A percentile compares a stretch with the other conserved stretches of the same genome.
Conservation (phyloP, 37 sponge, comb jelly and placozoan species). For the Oscarella lobularis region DNA sequence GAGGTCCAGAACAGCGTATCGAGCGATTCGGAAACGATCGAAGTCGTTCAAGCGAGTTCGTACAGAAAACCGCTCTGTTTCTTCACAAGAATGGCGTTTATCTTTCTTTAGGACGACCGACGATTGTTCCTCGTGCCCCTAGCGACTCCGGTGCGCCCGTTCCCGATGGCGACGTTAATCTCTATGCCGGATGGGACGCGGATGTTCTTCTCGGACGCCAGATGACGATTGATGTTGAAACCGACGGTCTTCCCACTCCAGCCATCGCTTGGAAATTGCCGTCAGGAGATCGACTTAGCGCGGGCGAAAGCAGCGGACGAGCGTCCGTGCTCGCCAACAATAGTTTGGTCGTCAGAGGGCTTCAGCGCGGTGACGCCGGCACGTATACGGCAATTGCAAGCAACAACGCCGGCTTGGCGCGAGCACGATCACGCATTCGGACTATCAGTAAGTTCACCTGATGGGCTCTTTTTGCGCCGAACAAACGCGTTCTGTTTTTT, state of each 20-base stretch:
- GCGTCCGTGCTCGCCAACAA: not conserved
- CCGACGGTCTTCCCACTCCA: not conserved
- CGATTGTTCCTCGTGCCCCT: not conserved
- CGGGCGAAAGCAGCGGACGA: not conserved
- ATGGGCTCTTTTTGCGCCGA: not conserved
- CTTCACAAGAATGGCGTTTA: no score
- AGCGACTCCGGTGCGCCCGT: no score
- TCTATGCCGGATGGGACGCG: not conserved
- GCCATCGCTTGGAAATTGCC: not conserved
- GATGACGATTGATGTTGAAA: not conserved
- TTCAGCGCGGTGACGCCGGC: not conserved
- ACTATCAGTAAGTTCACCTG: not conserved
- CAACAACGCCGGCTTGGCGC: not conserved
- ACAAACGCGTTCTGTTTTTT: no score
- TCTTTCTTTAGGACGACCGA: not conserved
- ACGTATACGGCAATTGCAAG: not conserved
- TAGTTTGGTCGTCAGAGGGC: not conserved
- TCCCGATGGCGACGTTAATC: not conserved
- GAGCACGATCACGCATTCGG: not conserved
- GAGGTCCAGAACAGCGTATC: not conserved
- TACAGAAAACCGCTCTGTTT: no score
- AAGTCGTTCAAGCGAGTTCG: not conserved
- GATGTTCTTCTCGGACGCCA: not conserved
- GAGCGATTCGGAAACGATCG: not conserved
- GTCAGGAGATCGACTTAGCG: not conserved